These are phyloP conservation scores for Heliocidaris tuberculata DNA, from an alignment of 35 echinoderm and acorn worm species.

Conservation along the genomic window DNA sequence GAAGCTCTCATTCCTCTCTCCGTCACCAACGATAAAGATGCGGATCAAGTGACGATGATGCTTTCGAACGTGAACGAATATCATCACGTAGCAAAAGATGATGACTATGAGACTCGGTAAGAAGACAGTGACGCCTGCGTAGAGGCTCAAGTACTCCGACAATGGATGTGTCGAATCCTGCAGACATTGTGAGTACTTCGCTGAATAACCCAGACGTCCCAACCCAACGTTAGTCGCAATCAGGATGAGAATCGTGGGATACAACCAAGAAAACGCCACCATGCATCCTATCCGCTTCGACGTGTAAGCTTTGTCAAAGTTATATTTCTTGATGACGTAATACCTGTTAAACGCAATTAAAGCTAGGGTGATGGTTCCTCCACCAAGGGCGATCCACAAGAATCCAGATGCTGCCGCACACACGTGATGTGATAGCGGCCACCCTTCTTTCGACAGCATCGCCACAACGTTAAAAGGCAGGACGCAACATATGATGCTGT, in stretches of 20 bases:
- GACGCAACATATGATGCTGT: constrained; percentile 63
- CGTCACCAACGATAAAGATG: constrained; percentile 29
- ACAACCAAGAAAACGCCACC: constrained; percentile 66
- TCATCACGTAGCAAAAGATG: constrained; percentile 63
- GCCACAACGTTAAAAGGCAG: constrained; percentile 77
- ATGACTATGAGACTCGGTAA: constrained; percentile 69
- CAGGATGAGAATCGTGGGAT: constrained; percentile 55
- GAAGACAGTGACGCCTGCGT: constrained; percentile 56
- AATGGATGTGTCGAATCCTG: constrained; percentile 65
- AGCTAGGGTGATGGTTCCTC: constrained; percentile 77
- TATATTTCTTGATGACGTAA: constrained; percentile 59
- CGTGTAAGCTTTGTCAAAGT: constrained; percentile 51
- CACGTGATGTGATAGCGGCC: constrained; percentile 51
- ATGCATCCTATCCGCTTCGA: constrained; percentile 41
- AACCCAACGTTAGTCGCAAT: constrained; percentile 61
- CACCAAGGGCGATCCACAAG: constrained; percentile 60
- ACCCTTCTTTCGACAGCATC: constrained; percentile 51
- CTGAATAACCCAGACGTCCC: constrained; percentile 73
- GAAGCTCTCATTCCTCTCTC: not conserved
- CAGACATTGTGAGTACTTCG: constrained; percentile 71
- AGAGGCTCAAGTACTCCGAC: constrained; percentile 63
- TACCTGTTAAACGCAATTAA: constrained; percentile 77
- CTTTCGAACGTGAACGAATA: constrained; percentile 67
- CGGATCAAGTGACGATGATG: constrained; percentile 43
- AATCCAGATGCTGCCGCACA: constrained; percentile 53